Base-by-base conservation (phyloP, 2,113 vertebrate genomes). In the Onychostruthus taczanowskii region DNA sequence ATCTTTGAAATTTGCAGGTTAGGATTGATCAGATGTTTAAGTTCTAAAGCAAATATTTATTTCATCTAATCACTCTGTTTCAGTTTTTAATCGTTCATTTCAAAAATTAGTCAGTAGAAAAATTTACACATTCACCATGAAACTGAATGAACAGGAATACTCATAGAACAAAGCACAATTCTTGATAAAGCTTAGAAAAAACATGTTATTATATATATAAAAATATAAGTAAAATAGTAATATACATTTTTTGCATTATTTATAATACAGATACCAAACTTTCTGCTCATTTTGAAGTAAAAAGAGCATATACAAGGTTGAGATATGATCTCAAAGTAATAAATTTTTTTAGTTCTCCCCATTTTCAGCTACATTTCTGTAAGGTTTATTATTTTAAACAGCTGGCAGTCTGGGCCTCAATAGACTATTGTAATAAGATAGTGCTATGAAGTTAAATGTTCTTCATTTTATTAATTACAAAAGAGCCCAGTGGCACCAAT, bases 321-420 rank as follows among this genome's bases (percentile, higher is more conserved):
- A 47, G 58, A 66, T 35, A 77, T 80, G 66, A 63, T 17, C 35
- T 91, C 17, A 80, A 62, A 52, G 4, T 39, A 74, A 59, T 31
- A 41, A 4, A 1, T 3, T 21, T 31, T 59, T 62, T n/a, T 6
- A 59, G 41, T 37, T 24, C 10, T 7, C 6, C 2, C 8, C 5
- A n/a, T 39, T 28, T 84, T 73, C 53, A 62, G 22, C 14, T 49
- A 13, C 6, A 33, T 56, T 93, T 90, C n/a, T 24, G 4, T 47
- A 72, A 93, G 73, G 81, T 47, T 77, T 68, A 63, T 79, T 86
- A 72, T 85, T 90, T 90, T 87, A 64, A 95, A 89, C 58, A 96
- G 88, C 85, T 95, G 68, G 77, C 23, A 92, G 55, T 75, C 50
- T 59, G 39, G 31, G 33, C 9, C 80, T 81, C 61, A 67, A 33